Percentiles rank a stretch among this genome's conserved stretches.
phyloP scores from a whole-genome alignment of 1,140 invertebrate species.

The Nasonia vitripennis region DNA sequence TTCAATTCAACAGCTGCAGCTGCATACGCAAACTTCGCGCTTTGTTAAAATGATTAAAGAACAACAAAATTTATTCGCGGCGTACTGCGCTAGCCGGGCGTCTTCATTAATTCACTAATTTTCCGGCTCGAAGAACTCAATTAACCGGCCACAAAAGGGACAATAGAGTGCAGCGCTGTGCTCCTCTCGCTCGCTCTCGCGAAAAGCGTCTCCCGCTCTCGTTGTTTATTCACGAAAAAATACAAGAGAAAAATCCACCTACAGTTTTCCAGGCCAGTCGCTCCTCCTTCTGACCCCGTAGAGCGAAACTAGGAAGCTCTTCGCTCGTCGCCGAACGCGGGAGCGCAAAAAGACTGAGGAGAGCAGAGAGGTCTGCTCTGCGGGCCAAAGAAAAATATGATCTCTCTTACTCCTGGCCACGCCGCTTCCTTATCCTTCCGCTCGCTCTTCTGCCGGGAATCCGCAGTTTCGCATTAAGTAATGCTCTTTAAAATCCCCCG shows the following conservation, averaged over 20 bases:
- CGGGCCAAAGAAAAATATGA: constrained; percentile 44
- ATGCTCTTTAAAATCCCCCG: constrained; percentile 38
- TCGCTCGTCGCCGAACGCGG: too few relatives aligned
- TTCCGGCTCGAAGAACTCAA: neutral
- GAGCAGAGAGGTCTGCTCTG: neutral
- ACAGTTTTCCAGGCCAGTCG: neutral
- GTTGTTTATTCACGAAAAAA: neutral
- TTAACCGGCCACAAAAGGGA: neutral
- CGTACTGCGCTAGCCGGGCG: neutral
- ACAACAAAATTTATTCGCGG: neutral
- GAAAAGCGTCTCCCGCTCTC: neutral
- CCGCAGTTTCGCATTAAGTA: constrained; percentile 26
- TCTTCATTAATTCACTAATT: constrained; percentile 5
- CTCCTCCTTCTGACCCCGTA: neutral
- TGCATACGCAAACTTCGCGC: too few relatives aligned
- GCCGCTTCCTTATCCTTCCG: constrained; percentile 30
- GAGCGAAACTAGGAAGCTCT: neutral
- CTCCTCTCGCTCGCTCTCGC: neutral
- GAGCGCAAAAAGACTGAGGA: neutral
- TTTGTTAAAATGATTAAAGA: neutral
- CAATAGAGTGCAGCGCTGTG: neutral
- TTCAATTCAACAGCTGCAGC: too few relatives aligned
- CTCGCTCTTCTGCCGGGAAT: neutral
- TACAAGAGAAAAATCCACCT: neutral
- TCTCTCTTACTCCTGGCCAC: neutral